These are phyloP conservation scores for Anagrus nilaparvatae DNA, from an alignment of 1,140 invertebrate genomes.

Conservation along the genomic window DNA sequence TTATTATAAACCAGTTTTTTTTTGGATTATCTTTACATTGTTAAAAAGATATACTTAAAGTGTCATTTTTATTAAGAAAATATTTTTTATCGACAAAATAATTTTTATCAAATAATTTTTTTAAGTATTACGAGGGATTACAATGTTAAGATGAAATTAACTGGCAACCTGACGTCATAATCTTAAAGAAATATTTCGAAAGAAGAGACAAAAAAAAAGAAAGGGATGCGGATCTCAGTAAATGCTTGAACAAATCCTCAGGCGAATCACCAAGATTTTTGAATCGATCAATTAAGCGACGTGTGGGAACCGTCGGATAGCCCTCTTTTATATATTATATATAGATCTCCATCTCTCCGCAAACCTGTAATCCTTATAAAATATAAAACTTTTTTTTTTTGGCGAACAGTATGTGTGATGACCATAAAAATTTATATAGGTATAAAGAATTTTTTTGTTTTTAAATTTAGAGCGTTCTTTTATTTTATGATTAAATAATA, in stretches of 20 bases:
- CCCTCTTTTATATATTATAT: conserved; percentile 18
- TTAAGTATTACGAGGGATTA: conserved; percentile 41
- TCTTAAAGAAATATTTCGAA: conserved; percentile 38
- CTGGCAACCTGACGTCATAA: conserved; percentile 42
- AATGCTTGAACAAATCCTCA: conserved; percentile 25
- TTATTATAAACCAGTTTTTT: too few relatives aligned
- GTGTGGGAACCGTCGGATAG: conserved; percentile 40
- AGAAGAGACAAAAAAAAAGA: conserved; percentile 11
- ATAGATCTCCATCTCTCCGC: conserved; percentile 40
- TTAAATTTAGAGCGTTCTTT: too few relatives aligned
- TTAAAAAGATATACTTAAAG: too few relatives aligned
- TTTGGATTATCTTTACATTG: too few relatives aligned
- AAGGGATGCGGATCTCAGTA: conserved; percentile 14
- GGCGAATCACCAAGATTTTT: conserved; percentile 41
- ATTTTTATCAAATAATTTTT: too few relatives aligned
- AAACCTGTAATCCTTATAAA: conserved; percentile 42
- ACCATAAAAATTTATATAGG: too few relatives aligned
- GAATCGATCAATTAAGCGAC: conserved; percentile 44
- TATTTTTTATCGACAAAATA: too few relatives aligned
- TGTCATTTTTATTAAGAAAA: too few relatives aligned
- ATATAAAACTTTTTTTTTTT: too few relatives aligned
- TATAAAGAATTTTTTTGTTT: too few relatives aligned
- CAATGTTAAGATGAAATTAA: conserved; percentile 36
- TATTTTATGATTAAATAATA: too few relatives aligned
- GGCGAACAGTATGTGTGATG: too few relatives aligned